Evolutionary conservation across 2,113 vertebrate genomes (phyloP), one percentile per base, ranked within the genome.

Genomic region (Rhabdornis inornatus): DNA sequence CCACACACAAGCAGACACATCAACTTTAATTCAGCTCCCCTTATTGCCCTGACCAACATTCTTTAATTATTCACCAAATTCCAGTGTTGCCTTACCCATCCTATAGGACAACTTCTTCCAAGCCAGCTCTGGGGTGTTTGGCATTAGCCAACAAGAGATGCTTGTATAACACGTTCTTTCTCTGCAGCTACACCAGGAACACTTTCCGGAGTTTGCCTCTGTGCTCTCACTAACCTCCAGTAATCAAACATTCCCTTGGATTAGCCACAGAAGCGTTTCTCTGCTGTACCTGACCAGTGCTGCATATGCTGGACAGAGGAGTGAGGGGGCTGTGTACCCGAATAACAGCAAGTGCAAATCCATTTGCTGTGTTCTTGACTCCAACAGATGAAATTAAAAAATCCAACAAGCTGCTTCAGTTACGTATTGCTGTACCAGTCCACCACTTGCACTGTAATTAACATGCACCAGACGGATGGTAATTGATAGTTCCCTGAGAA

Each of bases 171-270:
- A 14, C 0, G 0, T 52, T 74, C 52, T 40, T 23, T 53, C 76
- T 45, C 75, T 60, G 74, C 47, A 87, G 88, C 83, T 75, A 33
- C 47, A 78, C 15, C 24, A 59, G 42, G 33, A 79, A 10, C 57
- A 66, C 47, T 85, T 83, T 15, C 69, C 86, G 72, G 79, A 96
- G 68, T 87, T 93, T 81, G 56, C 24, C 45, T 85, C 84, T 6
- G 5, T 23, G 37, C 35, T 68, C 3, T 25, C 42, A 7, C 9
- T 17, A 83, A 52, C 72, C 61, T 49, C 28, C 64, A 72, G 21
- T 5, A 78, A 69, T 20, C 64, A 18, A 20, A 22, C 39, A 44
- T 68, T 83, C 56, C 37, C 60, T 31, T 24, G 28, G 35, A 87
- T 78, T 4, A 66, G 20, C 45, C 78, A 42, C 0, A 3, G 57